Conservation (phyloP, 64 coral and sea anemone genomes). For the Montipora efflorescens region DNA sequence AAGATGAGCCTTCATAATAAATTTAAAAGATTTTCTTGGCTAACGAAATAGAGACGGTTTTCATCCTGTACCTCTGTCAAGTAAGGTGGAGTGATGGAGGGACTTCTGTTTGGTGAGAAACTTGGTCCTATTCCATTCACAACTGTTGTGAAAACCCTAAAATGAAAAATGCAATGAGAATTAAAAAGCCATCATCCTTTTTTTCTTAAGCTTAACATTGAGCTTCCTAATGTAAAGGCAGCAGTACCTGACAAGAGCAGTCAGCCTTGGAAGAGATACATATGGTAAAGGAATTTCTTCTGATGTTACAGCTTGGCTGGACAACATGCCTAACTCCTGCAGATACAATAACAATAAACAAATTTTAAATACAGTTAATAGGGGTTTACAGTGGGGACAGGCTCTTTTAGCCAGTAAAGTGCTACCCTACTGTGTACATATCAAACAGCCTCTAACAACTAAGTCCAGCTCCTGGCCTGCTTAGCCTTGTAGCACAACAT, state of each 20-base stretch:
- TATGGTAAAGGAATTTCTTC: constrained; percentile 91
- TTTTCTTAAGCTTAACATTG: no score
- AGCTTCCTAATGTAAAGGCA: not conserved
- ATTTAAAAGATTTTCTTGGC: no score
- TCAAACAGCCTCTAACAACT: no score
- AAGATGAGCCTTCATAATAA: no score
- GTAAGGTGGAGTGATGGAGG: constrained; percentile 86
- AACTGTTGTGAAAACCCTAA: constrained; percentile 94
- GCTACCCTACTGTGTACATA: no score
- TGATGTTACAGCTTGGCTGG: constrained; percentile 69
- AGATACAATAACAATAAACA: not conserved
- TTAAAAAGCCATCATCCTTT: not conserved
- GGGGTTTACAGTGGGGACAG: no score
- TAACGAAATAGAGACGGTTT: no score
- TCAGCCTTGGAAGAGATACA: constrained; percentile 91
- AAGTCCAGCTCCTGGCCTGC: no score
- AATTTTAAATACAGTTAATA: not conserved
- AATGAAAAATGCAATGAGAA: not conserved
- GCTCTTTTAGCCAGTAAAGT: no score
- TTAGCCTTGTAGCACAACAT: no score
- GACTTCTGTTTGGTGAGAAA: constrained; percentile 91
- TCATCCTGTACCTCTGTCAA: constrained; percentile 69
- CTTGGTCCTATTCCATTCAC: constrained; percentile 92
- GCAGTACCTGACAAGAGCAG: constrained; percentile 89
- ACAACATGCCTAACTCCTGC: constrained; percentile 89